phyloP scores from a whole-genome alignment of 2,113 vertebrate species.

The Pardalotus punctatus region DNA sequence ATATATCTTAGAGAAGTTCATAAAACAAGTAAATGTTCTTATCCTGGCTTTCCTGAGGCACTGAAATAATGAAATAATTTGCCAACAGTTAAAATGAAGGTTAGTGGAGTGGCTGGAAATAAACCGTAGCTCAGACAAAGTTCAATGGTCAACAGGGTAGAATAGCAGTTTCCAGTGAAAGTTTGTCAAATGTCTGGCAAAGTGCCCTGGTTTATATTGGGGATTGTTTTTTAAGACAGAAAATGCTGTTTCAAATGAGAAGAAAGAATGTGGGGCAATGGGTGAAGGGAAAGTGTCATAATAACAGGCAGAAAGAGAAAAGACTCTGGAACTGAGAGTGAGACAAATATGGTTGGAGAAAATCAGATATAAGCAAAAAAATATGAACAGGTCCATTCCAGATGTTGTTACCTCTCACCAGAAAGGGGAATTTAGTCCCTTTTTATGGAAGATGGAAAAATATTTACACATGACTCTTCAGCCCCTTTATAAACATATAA shows the following conservation, averaged over 20 bases:
- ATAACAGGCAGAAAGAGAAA: background rate
- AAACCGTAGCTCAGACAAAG: background rate
- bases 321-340: background rate
- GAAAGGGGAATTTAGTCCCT: background rate
- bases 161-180: background rate
- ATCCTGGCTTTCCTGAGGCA: background rate
- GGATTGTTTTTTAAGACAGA: background rate
- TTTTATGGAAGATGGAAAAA: background rate
- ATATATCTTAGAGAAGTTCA: background rate
- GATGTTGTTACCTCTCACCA: background rate
- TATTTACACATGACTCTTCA: background rate
- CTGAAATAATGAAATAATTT: background rate
- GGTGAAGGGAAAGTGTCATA: background rate
- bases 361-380: background rate
- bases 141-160: background rate
- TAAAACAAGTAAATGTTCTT: background rate
- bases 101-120: background rate
- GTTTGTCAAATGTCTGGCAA: background rate
- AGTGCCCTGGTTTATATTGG: background rate
- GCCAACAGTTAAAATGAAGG: background rate
- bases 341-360: background rate
- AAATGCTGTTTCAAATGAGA: background rate
- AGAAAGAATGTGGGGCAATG: background rate
- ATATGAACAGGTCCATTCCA: background rate
- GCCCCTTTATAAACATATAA: background rate